Evolutionary conservation across 2,113 vertebrate species (phyloP), one percentile per base, ranked within the genome.

Genomic region (Vulpes vulpes): DNA sequence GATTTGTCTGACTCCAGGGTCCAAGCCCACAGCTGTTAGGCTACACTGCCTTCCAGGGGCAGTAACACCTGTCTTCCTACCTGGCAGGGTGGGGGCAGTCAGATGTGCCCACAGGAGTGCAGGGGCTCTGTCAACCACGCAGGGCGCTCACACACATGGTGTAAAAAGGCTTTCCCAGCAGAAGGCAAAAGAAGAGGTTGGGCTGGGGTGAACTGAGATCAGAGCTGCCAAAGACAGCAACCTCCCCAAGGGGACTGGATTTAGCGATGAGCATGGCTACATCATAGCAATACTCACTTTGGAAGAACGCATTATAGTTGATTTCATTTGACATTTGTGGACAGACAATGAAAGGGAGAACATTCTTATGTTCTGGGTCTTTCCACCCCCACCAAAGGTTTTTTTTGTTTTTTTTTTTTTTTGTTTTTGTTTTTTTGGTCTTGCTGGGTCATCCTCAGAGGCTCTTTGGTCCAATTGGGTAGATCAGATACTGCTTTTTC

Each of bases 71-170:
- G 53, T 23, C 71, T 38, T 43, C 12, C 49, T 5, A 32, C 25
- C 55, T 8, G 32, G 65, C 55, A 51, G 30, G 32, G 43, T 32
- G 22, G 43, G 16, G 43, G 53, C 12, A 5, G 30, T 20, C 74
- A 67, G 35, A 32, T 22, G 19, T 4, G 1, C 38, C 67, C 35
- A 3, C 2, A 0, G 11, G 1, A 20, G 43, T 69, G 35, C 22
- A 67, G 79, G 71, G 93, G 49, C n/a, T 38, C 51, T 57, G 25
- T 23, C 59, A 53, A 3, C 35, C 19, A 7, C 62, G 2, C 19
- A n/a, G 38, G 11, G 3, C 59, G 32, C 38, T 79, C 3, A 23
- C 3, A 22, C 20, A 14, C 3, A 1, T 0, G 2, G 32, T 27
- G 12, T 35, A 1, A 11, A 74, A 90, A 25, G 20, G 27, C 30